Evolutionary conservation across 1,140 invertebrate genomes (phyloP).

Genomic region (Drosophila bipectinata): DNA sequence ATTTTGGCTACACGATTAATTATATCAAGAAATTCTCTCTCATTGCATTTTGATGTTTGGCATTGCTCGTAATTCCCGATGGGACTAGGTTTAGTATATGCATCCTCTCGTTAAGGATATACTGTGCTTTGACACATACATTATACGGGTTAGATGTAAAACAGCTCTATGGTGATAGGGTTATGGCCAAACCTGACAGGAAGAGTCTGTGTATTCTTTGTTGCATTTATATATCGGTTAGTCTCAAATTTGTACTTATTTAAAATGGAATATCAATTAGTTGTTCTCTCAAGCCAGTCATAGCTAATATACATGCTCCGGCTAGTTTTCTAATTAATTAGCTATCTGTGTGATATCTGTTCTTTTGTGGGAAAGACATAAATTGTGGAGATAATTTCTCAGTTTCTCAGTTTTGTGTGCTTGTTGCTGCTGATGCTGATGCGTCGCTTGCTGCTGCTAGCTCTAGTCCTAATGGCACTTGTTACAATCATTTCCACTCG

Average conservation of each 20-base stretch:
- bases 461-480: conserved; percentile 82
- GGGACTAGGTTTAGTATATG: conserved; percentile 64
- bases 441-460: conserved; percentile 54
- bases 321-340: conserved; percentile 31
- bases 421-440: conserved; percentile 10
- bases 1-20: conserved; percentile 33
- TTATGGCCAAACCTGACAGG: conserved; percentile 35
- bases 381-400: conserved; percentile 31
- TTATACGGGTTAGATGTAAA: conserved; percentile 48
- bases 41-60: conserved; percentile 37
- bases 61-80: conserved; percentile 55
- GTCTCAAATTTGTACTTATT: conserved; percentile 74
- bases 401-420: conserved; percentile 2
- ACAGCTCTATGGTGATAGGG: conserved; percentile 43
- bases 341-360: conserved; percentile 15
- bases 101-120: conserved; percentile 37
- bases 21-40: conserved; percentile 1
- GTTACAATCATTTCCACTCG: conserved; percentile 65
- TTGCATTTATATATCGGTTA: conserved; percentile 26
- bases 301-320: conserved; percentile 37
- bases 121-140: conserved; percentile 63
- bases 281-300: conserved; percentile 17
- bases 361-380: conserved; percentile 37
- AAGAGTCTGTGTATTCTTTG: conserved; percentile 23
- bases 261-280: conserved; percentile 72